Conservation (phyloP, 2,113 vertebrate species). For the Apodemus speciosus region DNA sequence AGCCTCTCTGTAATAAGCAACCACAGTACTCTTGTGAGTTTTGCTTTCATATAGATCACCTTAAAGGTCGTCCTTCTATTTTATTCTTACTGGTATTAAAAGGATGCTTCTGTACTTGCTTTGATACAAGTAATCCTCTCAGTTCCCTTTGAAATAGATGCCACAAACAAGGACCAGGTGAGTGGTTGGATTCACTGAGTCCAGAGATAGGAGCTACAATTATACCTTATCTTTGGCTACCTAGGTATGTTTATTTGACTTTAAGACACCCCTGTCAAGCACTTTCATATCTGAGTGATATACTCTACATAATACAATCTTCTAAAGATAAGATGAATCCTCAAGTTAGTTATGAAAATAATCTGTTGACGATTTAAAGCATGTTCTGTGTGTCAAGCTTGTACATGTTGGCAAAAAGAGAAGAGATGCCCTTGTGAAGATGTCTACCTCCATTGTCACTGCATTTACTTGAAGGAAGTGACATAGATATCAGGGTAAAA, state of each 20-base stretch:
- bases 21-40: not conserved
- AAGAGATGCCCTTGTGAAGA: constrained; percentile 53
- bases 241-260: constrained; percentile 39
- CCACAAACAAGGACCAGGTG: not conserved
- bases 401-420: constrained; percentile 58
- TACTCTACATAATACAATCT: not conserved
- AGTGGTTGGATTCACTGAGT: not conserved
- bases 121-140: not conserved
- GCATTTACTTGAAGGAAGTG: not conserved
- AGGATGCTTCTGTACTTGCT: not conserved
- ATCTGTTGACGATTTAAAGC: constrained; percentile 61
- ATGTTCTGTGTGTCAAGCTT: constrained; percentile 48
- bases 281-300: not conserved
- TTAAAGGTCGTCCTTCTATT: not conserved
- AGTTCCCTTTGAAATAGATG: not conserved
- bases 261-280: constrained; percentile 13
- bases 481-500: not conserved
- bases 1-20: not conserved
- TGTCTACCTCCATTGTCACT: not conserved
- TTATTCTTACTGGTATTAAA: not conserved
- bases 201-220: not conserved
- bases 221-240: not conserved
- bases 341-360: constrained; percentile 70
- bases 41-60: not conserved
- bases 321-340: constrained; percentile 34